Percentiles rank a stretch among this genome's conserved stretches.
phyloP scores from a whole-genome alignment of 2,888 invertebrate species.

The Salpingus planirostris region DNA sequence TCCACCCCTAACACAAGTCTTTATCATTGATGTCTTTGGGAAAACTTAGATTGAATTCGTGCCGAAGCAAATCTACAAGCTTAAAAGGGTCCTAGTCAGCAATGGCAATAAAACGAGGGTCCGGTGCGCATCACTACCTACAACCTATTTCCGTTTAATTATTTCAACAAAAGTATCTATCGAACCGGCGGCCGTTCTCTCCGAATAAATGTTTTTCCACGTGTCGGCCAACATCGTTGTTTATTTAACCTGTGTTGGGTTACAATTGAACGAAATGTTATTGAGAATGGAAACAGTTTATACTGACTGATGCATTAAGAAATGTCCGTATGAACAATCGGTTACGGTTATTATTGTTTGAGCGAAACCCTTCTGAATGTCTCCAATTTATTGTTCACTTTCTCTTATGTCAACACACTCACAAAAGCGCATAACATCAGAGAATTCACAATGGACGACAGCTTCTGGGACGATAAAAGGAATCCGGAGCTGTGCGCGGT shows the following conservation, averaged over 20 bases:
- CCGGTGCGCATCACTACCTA: not conserved
- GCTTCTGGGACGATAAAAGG: slow-evolving; percentile 12
- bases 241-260: slow-evolving; percentile 13
- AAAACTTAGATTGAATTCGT: slow-evolving; percentile 12
- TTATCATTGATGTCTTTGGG: slow-evolving; percentile 10
- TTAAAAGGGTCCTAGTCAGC: too few relatives aligned
- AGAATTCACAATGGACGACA: slow-evolving; percentile 7
- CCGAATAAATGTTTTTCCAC: slow-evolving; percentile 11
- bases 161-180: too few relatives aligned
- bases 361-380: slow-evolving; percentile 14
- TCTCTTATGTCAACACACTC: slow-evolving; percentile 12
- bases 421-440: slow-evolving; percentile 11
- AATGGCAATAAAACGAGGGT: not conserved
- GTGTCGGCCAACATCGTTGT: slow-evolving; percentile 9
- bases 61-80: slow-evolving; percentile 4
- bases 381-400: too few relatives aligned
- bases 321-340: slow-evolving; percentile 10
- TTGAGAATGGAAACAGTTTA: slow-evolving; percentile 13
- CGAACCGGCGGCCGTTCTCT: slow-evolving; percentile 1
- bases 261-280: slow-evolving; percentile 9
- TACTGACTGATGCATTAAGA: too few relatives aligned
- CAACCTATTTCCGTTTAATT: slow-evolving; percentile 11
- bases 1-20: slow-evolving; percentile 7
- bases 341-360: slow-evolving; percentile 8
- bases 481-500: slow-evolving; percentile 6